phyloP scores from a whole-genome alignment of 2,113 vertebrate genomes.

The Oceanites oceanicus region DNA sequence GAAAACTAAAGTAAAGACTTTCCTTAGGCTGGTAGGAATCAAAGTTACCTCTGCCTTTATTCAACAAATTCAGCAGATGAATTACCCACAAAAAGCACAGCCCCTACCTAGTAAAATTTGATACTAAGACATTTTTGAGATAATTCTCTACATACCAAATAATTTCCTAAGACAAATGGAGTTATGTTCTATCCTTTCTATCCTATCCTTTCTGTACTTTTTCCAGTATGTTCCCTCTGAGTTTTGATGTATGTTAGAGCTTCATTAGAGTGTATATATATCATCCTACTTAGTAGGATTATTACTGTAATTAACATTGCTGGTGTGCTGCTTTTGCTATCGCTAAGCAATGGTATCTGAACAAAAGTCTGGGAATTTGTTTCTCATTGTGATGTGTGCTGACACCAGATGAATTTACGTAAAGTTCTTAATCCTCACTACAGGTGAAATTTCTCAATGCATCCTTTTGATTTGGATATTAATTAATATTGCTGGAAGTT shows the following conservation, averaged over 20 bases:
- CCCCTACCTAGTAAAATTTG: background rate
- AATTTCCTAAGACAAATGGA: background rate
- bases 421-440: slow-evolving; percentile 55
- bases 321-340: slow-evolving; percentile 30
- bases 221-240: background rate
- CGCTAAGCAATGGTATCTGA: background rate
- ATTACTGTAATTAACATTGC: slow-evolving; percentile 60
- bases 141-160: background rate
- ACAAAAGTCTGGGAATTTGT: slow-evolving; percentile 5
- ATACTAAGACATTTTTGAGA: background rate
- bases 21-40: background rate
- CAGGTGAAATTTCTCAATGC: slow-evolving; percentile 42
- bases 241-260: slow-evolving; percentile 2
- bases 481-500: slow-evolving; percentile 54
- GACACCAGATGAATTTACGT: slow-evolving; percentile 38
- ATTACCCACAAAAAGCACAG: background rate
- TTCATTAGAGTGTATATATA: slow-evolving; percentile 39
- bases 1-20: background rate
- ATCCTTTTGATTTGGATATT: slow-evolving; percentile 53
- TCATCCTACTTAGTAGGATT: slow-evolving; percentile 36
- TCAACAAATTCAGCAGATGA: background rate
- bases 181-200: background rate
- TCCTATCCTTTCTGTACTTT: too few species aligned
- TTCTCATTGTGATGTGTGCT: slow-evolving; percentile 15
- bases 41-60: background rate